A percentile compares a stretch with the other conserved stretches of the same genome.
Evolutionary conservation across 2,797 vertebrate genomes (phyloP).

Genomic region (Neoniphon sammara): DNA sequence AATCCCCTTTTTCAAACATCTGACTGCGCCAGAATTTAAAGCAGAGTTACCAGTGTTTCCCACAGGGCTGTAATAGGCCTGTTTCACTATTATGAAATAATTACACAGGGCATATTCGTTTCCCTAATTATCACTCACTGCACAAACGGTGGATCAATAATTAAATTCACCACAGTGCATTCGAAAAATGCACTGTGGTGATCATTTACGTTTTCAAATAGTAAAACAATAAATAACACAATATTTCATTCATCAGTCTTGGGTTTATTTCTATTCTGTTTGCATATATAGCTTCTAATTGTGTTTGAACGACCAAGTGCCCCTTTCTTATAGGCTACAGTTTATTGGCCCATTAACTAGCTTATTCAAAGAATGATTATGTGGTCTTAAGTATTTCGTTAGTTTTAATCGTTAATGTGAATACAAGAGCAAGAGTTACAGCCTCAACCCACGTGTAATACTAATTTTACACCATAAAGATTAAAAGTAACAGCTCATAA

Average conservation of each 20-base stretch:
- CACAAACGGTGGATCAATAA: conserved; percentile 34
- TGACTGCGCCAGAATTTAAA: conserved; percentile 54
- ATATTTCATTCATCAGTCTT: background rate
- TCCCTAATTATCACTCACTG: conserved; percentile 23
- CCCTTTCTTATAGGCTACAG: background rate
- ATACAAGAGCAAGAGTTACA: background rate
- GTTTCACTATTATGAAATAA: conserved; percentile 56
- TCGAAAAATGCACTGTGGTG: background rate
- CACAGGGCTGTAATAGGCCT: conserved; percentile 38
- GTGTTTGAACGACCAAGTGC: background rate
- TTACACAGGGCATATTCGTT: conserved; percentile 31
- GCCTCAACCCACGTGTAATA: background rate
- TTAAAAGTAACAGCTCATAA: conserved; percentile 4
- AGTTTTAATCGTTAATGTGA: background rate
- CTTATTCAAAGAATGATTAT: background rate
- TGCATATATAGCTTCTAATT: conserved; percentile 8
- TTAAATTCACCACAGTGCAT: background rate
- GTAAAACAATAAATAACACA: too few species aligned
- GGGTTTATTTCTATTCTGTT: background rate
- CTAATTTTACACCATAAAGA: background rate
- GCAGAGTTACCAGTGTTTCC: conserved; percentile 51
- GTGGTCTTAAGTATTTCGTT: background rate
- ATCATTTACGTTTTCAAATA: too few species aligned
- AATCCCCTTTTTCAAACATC: conserved; percentile 53
- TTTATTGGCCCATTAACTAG: background rate